These are phyloP conservation scores for Allobates femoralis DNA, from an alignment of 2,797 vertebrate genomes.

Conservation along the genomic window DNA sequence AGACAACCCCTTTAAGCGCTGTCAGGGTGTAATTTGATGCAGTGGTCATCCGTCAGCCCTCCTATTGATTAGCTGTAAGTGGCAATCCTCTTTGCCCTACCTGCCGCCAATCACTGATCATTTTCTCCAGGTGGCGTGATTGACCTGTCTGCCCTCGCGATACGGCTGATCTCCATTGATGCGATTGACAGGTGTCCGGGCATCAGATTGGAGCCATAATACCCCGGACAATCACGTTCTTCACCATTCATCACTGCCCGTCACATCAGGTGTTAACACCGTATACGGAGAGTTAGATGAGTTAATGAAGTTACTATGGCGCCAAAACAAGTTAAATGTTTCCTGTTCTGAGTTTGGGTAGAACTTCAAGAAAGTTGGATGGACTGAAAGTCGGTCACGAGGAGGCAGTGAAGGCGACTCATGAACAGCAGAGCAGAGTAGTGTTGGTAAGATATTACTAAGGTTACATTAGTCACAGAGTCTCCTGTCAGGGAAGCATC, in stretches of 20 bases:
- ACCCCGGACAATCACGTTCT: neutral
- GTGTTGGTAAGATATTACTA: too few relatives aligned
- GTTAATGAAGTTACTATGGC: conserved; percentile 21
- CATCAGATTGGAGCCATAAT: conserved; percentile 28
- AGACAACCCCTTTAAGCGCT: neutral
- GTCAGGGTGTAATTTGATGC: neutral
- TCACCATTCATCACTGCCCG: conserved; percentile 14
- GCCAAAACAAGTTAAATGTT: conserved; percentile 5
- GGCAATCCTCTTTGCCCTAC: neutral
- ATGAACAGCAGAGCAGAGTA: too few relatives aligned
- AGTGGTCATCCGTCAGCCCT: neutral
- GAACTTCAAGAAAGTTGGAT: too few relatives aligned
- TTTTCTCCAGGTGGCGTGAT: conserved; percentile 17
- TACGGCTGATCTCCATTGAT: neutral
- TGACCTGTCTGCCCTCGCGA: neutral
- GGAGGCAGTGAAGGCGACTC: too few relatives aligned
- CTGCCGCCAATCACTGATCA: conserved; percentile 36
- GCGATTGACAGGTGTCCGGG: conserved; percentile 15
- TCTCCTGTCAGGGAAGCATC: too few relatives aligned
- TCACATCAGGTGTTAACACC: neutral
- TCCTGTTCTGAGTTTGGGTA: too few relatives aligned
- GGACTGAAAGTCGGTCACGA: too few relatives aligned
- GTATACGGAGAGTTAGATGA: conserved; percentile 21
- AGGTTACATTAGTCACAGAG: too few relatives aligned
- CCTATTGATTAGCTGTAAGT: conserved; percentile 13